A percentile compares a stretch with the other conserved stretches of the same genome.
Conservation (phyloP, 2,113 vertebrate species). For the Anhinga anhinga region DNA sequence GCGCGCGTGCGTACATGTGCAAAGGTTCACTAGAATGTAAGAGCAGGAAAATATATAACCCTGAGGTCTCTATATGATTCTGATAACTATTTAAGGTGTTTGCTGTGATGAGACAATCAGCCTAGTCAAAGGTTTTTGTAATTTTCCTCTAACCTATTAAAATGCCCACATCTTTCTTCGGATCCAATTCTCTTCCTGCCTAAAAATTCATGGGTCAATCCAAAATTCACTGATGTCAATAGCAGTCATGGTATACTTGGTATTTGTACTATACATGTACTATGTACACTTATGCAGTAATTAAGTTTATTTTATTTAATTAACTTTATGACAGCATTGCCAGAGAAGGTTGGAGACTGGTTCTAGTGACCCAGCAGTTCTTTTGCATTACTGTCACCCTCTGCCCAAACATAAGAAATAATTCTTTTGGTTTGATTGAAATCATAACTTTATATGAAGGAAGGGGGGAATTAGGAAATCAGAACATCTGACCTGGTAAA, state of each 20-base stretch:
- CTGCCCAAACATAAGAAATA: neutral
- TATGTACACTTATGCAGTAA: neutral
- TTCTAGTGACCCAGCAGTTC: neutral
- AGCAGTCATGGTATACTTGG: neutral
- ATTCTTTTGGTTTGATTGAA: neutral
- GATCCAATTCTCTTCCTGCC: neutral
- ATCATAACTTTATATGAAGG: neutral
- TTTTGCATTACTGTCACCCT: accelerated
- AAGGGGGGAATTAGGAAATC: neutral
- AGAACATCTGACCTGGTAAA: neutral
- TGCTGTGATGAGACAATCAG: neutral
- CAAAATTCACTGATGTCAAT: neutral
- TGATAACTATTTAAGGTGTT: neutral
- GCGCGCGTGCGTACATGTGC: accelerated
- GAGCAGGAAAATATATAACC: neutral
- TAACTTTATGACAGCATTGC: neutral
- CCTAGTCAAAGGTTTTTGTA: neutral
- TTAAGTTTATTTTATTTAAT: neutral
- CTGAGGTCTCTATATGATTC: neutral
- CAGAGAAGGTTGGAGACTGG: neutral
- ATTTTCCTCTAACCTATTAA: neutral
- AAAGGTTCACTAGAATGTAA: neutral
- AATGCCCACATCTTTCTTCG: neutral
- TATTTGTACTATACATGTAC: neutral
- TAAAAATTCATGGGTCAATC: neutral